Conservation (phyloP, 2,797 vertebrate genomes). For the Darevskia mixta region DNA sequence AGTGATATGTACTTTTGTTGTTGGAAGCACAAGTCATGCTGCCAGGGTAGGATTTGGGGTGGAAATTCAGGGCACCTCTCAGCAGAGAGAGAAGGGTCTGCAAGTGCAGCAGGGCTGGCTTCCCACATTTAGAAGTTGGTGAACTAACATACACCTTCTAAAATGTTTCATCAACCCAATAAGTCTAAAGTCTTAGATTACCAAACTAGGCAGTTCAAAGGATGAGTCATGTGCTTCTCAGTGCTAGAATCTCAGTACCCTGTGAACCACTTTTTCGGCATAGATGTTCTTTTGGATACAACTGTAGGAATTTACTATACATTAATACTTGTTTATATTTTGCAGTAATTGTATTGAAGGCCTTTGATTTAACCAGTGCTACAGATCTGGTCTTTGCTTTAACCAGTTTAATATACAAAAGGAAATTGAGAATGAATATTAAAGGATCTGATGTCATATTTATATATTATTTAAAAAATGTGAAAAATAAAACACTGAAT, state of each 20-base stretch:
- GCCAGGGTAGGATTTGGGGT: too few relatives aligned
- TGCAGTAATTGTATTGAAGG: constrained; percentile 12
- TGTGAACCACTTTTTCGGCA: neutral
- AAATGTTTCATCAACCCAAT: too few relatives aligned
- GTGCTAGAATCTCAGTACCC: neutral
- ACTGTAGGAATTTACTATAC: neutral
- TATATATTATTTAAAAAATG: constrained; percentile 49
- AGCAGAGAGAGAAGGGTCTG: too few relatives aligned
- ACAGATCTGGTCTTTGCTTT: constrained; percentile 55
- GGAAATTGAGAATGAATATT: constrained; percentile 53
- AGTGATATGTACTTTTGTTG: neutral
- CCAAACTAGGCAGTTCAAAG: neutral
- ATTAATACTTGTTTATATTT: constrained; percentile 2
- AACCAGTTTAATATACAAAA: constrained; percentile 61
- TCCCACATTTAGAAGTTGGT: too few relatives aligned
- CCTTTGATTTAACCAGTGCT: constrained; percentile 13
- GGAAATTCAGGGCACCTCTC: too few relatives aligned
- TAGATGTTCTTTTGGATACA: neutral
- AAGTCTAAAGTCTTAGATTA: too few relatives aligned
- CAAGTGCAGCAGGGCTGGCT: too few relatives aligned
- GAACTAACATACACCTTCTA: too few relatives aligned
- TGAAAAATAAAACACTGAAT: constrained; percentile 53
- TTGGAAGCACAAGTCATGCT: too few relatives aligned
- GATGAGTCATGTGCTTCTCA: neutral
- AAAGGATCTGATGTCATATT: constrained; percentile 66